A percentile compares a stretch with the other conserved stretches of the same genome.
phyloP scores from a whole-genome alignment of 2,888 invertebrate genomes.

The Apamea crenata region DNA sequence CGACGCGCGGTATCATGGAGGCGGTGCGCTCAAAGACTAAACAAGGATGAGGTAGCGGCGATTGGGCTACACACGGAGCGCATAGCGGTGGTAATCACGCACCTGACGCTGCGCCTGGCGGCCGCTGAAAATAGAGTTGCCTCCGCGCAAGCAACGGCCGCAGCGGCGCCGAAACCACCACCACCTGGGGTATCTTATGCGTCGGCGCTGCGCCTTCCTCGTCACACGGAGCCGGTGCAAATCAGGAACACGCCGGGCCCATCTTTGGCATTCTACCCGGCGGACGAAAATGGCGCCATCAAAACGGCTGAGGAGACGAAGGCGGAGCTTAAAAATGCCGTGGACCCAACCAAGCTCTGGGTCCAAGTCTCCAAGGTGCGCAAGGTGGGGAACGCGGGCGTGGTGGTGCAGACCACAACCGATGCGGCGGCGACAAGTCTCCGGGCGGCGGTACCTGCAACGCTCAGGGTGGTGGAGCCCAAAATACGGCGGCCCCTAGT shows the following conservation, averaged over 20 bases:
- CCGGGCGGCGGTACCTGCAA: neutral
- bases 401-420: neutral
- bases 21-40: neutral
- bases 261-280: neutral
- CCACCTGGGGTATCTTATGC: accelerated
- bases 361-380: conserved; percentile 13
- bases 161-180: too few species aligned
- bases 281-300: accelerated
- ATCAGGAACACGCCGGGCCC: accelerated
- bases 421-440: neutral
- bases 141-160: accelerated
- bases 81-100: accelerated
- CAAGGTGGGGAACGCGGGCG: neutral
- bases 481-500: neutral
- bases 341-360: neutral
- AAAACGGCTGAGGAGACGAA: conserved; percentile 41
- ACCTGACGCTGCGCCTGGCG: neutral
- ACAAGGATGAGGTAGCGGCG: neutral
- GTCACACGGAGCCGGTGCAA: accelerated
- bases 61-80: neutral
- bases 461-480: neutral
- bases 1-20: neutral
- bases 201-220: too few species aligned
- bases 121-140: neutral
- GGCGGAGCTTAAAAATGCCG: neutral